Evolutionary conservation across 2,888 invertebrate species (phyloP).

Genomic region (Orthosia cruda): DNA sequence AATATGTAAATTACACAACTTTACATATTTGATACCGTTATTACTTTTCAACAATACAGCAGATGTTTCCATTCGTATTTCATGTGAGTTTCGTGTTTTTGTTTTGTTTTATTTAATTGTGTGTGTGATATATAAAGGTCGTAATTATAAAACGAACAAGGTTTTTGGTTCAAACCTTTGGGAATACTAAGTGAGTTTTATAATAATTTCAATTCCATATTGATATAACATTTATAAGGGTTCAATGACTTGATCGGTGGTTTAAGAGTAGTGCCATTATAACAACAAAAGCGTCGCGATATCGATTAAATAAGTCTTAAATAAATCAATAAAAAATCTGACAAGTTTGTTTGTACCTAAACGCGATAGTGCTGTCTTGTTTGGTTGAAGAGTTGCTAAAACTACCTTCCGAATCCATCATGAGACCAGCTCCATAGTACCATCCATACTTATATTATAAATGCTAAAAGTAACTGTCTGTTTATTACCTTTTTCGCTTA

Average conservation of each 20-base stretch:
- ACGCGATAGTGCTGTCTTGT: no score
- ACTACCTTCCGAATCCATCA: no score
- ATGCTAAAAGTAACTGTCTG: no score
- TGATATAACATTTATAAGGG: background rate
- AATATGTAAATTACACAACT: background rate
- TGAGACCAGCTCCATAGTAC: no score
- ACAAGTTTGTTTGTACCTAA: no score
- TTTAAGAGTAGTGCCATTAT: no score
- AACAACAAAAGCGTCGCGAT: no score
- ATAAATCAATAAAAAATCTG: no score
- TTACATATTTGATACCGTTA: constrained; percentile 1
- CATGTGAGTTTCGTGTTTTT: constrained; percentile 7
- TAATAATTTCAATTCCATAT: background rate
- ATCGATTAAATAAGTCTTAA: no score
- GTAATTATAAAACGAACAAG: background rate
- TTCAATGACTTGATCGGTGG: background rate
- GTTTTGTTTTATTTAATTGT: constrained; percentile 16
- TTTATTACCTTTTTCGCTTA: no score
- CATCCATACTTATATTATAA: no score
- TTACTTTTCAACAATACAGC: constrained; percentile 3
- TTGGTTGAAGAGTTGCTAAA: no score
- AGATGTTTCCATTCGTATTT: constrained; percentile 6
- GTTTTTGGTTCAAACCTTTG: background rate
- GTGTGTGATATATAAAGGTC: background rate
- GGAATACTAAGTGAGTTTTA: constrained; percentile 17